These are phyloP conservation scores for Nephotettix cincticeps DNA, from an alignment of 1,140 invertebrate species.

Conservation along the genomic window DNA sequence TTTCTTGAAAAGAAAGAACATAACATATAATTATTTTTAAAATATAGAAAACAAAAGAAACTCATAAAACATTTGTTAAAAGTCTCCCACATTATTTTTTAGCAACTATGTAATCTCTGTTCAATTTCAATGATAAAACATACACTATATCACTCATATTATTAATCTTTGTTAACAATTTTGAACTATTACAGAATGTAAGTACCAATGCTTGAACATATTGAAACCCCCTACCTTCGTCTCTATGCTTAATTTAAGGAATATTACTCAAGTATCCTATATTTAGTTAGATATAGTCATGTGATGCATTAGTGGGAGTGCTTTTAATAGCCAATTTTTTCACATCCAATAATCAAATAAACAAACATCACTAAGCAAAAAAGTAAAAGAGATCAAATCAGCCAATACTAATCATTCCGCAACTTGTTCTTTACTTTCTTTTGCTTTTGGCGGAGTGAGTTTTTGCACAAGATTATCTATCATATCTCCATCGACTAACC, in stretches of 20 bases:
- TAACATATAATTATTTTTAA: too few relatives aligned
- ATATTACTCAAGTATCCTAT: not conserved
- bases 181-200: too few relatives aligned
- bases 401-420: not conserved
- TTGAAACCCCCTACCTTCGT: not conserved
- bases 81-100: too few relatives aligned
- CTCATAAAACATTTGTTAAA: too few relatives aligned
- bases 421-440: slow-evolving; percentile 8
- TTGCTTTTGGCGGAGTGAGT: slow-evolving; percentile 29
- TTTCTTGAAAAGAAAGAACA: too few relatives aligned
- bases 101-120: too few relatives aligned
- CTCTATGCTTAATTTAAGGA: not conserved
- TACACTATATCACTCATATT: too few relatives aligned
- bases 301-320: not conserved
- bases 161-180: too few relatives aligned
- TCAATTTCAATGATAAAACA: too few relatives aligned
- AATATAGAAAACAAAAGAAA: too few relatives aligned
- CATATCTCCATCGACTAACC: slow-evolving; percentile 54
- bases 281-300: not conserved
- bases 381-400: not conserved
- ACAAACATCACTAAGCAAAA: not conserved
- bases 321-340: not conserved
- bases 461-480: slow-evolving; percentile 40
- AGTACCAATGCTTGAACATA: too few relatives aligned
- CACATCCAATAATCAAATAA: not conserved